A percentile compares a stretch with the other conserved stretches of the same genome.
phyloP scores from a whole-genome alignment of 2,797 vertebrate genomes.

The Pipistrellus pygmaeus region DNA sequence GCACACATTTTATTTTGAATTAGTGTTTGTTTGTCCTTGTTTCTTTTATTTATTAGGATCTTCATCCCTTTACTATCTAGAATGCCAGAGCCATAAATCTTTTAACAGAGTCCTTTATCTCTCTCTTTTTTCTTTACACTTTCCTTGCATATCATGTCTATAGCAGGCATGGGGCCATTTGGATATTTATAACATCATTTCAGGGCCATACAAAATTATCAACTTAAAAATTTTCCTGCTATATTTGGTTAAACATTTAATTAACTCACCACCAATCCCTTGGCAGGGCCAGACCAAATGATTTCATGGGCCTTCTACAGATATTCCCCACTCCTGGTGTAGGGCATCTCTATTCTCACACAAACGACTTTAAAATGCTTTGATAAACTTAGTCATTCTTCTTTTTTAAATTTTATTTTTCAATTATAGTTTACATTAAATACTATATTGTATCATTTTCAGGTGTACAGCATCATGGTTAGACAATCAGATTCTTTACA shows the following conservation, averaged over 20 bases:
- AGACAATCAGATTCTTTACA: neutral
- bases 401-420: neutral
- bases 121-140: neutral
- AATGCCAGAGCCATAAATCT: neutral
- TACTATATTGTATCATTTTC: neutral
- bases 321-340: no score
- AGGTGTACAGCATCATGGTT: neutral
- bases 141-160: neutral
- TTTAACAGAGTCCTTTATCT: neutral
- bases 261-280: no score
- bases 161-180: no score
- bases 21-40: no score
- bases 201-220: no score
- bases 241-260: no score
- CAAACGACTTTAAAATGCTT: neutral
- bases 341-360: neutral
- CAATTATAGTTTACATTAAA: neutral
- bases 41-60: neutral
- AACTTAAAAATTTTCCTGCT: no score
- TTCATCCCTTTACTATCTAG: neutral
- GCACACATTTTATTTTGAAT: no score
- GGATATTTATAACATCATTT: no score
- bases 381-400: slow-evolving; percentile 27
- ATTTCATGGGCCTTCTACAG: no score
- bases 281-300: no score